Conservation (phyloP, 2,888 invertebrate genomes). For the Perithous albicinctus region DNA sequence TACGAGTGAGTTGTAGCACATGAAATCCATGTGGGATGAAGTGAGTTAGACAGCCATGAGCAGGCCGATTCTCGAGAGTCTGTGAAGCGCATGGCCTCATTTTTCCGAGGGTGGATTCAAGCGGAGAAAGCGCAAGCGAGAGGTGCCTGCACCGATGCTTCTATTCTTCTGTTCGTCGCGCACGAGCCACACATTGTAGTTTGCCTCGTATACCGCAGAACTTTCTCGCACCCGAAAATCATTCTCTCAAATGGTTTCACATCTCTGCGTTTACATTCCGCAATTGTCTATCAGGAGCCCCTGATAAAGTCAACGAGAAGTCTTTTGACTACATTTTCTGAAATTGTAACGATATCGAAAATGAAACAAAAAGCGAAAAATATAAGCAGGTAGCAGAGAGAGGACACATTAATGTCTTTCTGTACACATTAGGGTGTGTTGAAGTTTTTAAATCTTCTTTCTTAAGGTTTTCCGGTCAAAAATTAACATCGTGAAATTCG, state of each 20-base stretch:
- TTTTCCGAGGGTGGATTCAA: constrained; percentile 46
- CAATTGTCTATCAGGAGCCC: not conserved
- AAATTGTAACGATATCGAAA: constrained; percentile 22
- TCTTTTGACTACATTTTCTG: not conserved
- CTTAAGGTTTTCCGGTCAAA: no score
- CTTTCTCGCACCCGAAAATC: constrained; percentile 25
- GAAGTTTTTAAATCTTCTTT: no score
- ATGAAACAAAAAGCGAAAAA: no score
- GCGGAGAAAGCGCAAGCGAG: constrained; percentile 31
- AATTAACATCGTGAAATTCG: no score
- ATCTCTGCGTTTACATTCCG: not conserved
- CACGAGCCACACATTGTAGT: constrained; percentile 42
- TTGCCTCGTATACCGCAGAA: constrained; percentile 14
- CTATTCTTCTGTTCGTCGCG: constrained; percentile 33
- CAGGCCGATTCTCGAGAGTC: constrained; percentile 58
- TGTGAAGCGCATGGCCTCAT: constrained; percentile 65
- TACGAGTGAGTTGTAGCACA: constrained; percentile 28
- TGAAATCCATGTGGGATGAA: constrained; percentile 11
- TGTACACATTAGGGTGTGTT: no score
- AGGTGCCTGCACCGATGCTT: constrained; percentile 29
- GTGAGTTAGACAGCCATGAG: constrained; percentile 35
- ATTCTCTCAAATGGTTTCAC: not conserved
- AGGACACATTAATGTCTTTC: no score
- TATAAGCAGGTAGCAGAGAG: no score
- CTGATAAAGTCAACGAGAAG: constrained; percentile 14